These are phyloP conservation scores for Corvus moneduloides DNA, from an alignment of 2,113 vertebrate genomes.

Conservation along the genomic window DNA sequence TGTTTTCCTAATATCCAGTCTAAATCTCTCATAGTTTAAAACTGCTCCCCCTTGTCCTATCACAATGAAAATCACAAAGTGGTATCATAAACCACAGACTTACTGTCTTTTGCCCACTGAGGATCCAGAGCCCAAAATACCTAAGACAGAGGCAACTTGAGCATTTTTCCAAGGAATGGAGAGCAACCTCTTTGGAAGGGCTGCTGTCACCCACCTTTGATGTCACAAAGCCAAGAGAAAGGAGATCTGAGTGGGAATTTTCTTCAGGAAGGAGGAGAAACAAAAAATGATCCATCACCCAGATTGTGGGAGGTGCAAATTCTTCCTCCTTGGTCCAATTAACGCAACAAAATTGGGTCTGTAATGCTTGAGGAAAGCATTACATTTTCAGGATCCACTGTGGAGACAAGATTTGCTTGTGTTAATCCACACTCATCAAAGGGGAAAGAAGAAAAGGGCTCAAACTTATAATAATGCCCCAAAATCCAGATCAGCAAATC, in stretches of 20 bases:
- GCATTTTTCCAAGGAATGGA: not conserved
- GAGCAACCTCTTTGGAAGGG: not conserved
- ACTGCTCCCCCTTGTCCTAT: no score
- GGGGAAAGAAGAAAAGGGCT: not conserved
- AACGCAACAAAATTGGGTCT: not conserved
- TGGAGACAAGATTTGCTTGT: not conserved
- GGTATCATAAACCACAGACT: not conserved
- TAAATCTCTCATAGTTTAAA: not conserved
- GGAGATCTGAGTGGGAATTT: not conserved
- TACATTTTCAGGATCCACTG: not conserved
- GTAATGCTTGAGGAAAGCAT: not conserved
- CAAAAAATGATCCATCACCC: fast-evolving
- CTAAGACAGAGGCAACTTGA: not conserved
- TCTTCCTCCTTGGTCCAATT: not conserved
- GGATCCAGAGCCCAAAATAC: not conserved
- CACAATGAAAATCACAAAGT: not conserved
- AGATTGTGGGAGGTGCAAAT: not conserved
- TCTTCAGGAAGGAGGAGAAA: not conserved
- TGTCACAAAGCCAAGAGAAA: not conserved
- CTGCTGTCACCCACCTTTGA: not conserved
- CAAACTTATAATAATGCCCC: not conserved
- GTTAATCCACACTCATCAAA: not conserved
- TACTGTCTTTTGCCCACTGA: not conserved
- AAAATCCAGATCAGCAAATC: not conserved
- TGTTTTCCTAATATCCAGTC: no score